A percentile compares a stretch with the other conserved stretches of the same genome.
Evolutionary conservation across 92 coral and sea anemone genomes (phyloP).

Genomic region (Actinernus sp.): DNA sequence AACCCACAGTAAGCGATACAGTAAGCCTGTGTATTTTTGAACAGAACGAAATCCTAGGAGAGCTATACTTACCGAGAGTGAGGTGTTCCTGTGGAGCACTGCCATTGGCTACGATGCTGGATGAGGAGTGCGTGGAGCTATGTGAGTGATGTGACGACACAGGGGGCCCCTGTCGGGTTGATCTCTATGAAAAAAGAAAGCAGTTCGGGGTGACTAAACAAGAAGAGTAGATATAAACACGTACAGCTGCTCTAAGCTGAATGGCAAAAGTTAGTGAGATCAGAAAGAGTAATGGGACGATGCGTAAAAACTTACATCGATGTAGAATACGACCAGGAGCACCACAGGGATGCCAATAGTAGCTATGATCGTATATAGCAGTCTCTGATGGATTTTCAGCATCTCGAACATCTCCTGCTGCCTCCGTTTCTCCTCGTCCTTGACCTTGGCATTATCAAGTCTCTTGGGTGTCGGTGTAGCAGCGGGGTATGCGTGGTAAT

Average conservation of each 20-base stretch:
- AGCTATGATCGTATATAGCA: slow-evolving; percentile 93
- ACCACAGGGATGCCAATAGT: slow-evolving; percentile 99
- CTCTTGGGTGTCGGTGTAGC: slow-evolving; percentile 45
- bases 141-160: slow-evolving; percentile 64
- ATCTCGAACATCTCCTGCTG: slow-evolving; percentile 98
- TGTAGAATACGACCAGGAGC: slow-evolving; percentile 79
- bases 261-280: too few species aligned
- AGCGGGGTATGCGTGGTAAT: slow-evolving; percentile 55
- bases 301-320: too few species aligned
- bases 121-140: slow-evolving; percentile 61
- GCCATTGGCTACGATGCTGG: slow-evolving; percentile 27
- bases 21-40: too few species aligned
- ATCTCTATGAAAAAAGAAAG: slow-evolving; percentile 47
- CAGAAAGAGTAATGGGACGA: too few species aligned
- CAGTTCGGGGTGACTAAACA: too few species aligned
- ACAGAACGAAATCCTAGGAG: too few species aligned
- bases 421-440: slow-evolving; percentile 77
- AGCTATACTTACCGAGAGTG: not conserved
- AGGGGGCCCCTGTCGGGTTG: slow-evolving; percentile 65
- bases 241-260: too few species aligned
- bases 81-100: not conserved
- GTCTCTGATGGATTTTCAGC: slow-evolving; percentile 91
- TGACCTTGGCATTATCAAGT: slow-evolving; percentile 72
- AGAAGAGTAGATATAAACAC: too few species aligned
- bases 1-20: too few species aligned